Evolutionary conservation across 2,113 vertebrate species (phyloP), one percentile per base, ranked within the genome.

Genomic region (Struthio camelus): DNA sequence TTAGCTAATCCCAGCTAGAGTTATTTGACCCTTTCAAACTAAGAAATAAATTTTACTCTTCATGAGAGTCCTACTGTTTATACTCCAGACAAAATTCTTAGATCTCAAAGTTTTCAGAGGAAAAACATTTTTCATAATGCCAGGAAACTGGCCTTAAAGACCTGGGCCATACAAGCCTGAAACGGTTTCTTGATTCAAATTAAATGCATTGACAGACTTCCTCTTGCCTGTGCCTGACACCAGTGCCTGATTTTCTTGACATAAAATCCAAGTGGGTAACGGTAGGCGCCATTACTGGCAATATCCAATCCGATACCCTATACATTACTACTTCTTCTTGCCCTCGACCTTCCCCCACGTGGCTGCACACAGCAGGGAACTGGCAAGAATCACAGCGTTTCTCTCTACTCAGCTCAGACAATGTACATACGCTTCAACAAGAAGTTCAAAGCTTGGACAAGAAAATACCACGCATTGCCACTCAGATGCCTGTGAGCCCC

Each of bases 41-140:
- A 94, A 97, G 97, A 98, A 96, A 96, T 96, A 97, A 97, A 97
- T 97, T 94, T 92, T 88, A 95, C 96, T 97, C 94, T 97, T 97
- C 94, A 91, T 90, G 90, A 97, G 64, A 77, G 89, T 94, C 96
- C 91, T 97, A 95, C 94, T 96, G 96, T 98, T 98, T 96, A 97
- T 93, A 87, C 71, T 46, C 40, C 80, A 96, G 92, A 96, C 85
- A 92, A 96, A 95, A 97, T 93, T 97, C 96, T 96, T 90, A 95
- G 95, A 93, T 97, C 89, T 97, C 93, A 75, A 94, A 94, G 94
- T 98, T 97, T 98, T 96, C 95, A 97, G 80, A 97, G 93, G 93
- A 94, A 85, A 96, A 96, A 66, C 95, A 77, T 87, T 94, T 91
- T 94, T 97, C 94, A 95, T 90, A 78, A 95, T 90, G 91, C 97